These are phyloP conservation scores for Hylomyscus alleni DNA, from an alignment of 2,797 vertebrate species.

Conservation along the genomic window DNA sequence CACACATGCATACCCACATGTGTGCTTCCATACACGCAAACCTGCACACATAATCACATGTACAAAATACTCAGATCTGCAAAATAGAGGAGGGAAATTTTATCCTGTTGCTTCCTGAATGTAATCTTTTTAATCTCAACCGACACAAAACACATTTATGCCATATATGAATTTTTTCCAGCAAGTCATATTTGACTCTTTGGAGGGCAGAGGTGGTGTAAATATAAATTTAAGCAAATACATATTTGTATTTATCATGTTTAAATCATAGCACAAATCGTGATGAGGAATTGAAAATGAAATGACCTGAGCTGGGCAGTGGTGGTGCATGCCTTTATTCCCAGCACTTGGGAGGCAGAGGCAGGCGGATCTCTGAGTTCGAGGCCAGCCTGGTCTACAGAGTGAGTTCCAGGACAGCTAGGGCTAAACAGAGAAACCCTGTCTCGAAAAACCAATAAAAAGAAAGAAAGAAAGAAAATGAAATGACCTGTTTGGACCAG, in stretches of 20 bases:
- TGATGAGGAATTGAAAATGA: background rate
- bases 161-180: background rate
- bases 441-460: too few relatives aligned
- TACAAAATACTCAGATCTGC: background rate
- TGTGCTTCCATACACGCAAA: background rate
- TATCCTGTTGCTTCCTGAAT: background rate
- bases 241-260: background rate
- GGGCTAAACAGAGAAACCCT: too few relatives aligned
- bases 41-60: background rate
- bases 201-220: constrained; percentile 27
- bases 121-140: constrained; percentile 22
- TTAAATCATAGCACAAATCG: background rate
- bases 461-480: too few relatives aligned
- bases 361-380: too few relatives aligned
- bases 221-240: constrained; percentile 47
- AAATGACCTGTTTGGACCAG: background rate
- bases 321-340: too few relatives aligned
- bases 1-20: background rate
- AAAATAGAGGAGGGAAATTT: background rate
- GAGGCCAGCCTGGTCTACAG: too few relatives aligned
- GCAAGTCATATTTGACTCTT: constrained; percentile 56
- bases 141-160: constrained; percentile 38
- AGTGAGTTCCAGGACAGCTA: too few relatives aligned
- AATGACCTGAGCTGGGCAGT: too few relatives aligned
- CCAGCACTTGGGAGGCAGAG: too few relatives aligned